A percentile compares a stretch with the other conserved stretches of the same genome.
Evolutionary conservation across 2,888 invertebrate genomes (phyloP).

Genomic region (Athripsodes cinereus): DNA sequence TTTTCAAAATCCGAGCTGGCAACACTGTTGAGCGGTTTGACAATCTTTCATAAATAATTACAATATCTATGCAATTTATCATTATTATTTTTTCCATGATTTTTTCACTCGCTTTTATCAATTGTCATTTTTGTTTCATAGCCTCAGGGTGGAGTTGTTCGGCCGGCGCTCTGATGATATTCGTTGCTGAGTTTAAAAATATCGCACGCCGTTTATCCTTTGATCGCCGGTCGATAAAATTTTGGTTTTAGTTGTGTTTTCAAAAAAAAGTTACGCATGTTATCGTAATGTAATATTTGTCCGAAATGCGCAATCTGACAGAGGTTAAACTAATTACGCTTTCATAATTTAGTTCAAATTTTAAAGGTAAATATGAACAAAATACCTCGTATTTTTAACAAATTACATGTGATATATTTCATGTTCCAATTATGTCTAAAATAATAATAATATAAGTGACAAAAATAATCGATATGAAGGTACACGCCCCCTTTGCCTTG

Average conservation of each 20-base stretch:
- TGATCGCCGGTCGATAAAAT: neutral
- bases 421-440: neutral
- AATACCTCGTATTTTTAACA: neutral
- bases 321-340: neutral
- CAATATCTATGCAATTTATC: neutral
- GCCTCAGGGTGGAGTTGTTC: neutral
- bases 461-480: conserved; percentile 12
- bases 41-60: neutral
- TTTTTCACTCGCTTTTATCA: no score
- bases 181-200: neutral
- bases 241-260: neutral
- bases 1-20: neutral
- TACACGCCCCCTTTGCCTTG: conserved; percentile 18
- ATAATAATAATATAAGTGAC: neutral
- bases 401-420: neutral
- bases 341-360: neutral
- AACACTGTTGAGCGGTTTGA: no score
- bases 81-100: neutral
- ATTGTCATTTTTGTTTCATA: neutral
- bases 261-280: neutral
- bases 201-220: neutral
- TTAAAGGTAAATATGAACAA: neutral
- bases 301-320: neutral
- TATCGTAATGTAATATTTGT: neutral
- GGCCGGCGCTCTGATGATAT: neutral